phyloP scores from a whole-genome alignment of 2,113 vertebrate genomes.

The Condylura cristata region DNA sequence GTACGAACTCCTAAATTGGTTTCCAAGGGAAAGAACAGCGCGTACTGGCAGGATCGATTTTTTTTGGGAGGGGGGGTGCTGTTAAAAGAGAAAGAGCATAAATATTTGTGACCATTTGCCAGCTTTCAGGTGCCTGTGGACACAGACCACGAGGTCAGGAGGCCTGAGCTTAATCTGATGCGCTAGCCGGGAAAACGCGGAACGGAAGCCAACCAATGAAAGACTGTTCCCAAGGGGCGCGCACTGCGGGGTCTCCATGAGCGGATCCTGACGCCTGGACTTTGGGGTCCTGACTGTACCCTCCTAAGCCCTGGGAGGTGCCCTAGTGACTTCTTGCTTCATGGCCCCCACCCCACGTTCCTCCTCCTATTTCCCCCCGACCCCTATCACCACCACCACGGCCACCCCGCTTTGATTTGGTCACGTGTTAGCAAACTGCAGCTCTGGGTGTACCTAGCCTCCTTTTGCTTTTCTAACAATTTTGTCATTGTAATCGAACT shows the following conservation, averaged over 20 bases:
- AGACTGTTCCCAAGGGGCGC: neutral
- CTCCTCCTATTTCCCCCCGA: too few relatives aligned
- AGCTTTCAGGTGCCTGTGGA: neutral
- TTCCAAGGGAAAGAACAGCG: constrained; percentile 18
- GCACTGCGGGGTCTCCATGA: neutral
- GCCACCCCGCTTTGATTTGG: neutral
- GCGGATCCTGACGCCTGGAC: neutral
- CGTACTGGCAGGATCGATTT: neutral
- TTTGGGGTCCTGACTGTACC: neutral
- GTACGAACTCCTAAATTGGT: constrained; percentile 43
- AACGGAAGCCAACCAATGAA: neutral
- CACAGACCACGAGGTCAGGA: neutral
- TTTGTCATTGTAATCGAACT: neutral
- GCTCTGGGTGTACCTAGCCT: neutral
- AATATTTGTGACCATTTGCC: constrained; percentile 43
- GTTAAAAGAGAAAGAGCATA: neutral
- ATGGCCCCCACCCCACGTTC: neutral
- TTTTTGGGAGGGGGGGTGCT: neutral
- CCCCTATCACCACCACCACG: too few relatives aligned
- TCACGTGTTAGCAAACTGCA: neutral
- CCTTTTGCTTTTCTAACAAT: neutral
- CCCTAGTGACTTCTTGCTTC: neutral
- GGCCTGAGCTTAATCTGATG: neutral
- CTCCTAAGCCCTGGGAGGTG: neutral
- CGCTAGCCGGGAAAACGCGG: neutral